Base-by-base conservation (phyloP, 2,113 vertebrate genomes). In the Ceyx margarethae region DNA sequence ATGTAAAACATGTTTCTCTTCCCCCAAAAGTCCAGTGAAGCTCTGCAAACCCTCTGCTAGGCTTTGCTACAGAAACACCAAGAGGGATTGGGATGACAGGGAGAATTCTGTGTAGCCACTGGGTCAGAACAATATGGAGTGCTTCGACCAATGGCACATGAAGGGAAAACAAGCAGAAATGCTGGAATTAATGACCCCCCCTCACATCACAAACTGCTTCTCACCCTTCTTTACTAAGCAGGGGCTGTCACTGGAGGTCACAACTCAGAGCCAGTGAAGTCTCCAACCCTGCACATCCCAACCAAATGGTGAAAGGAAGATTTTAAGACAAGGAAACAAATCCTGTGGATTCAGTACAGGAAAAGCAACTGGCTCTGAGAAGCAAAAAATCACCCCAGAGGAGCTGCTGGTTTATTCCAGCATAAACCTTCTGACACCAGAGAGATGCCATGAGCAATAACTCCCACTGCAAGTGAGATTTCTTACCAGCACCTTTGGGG, bases 401-500 rank as follows among this genome's bases (percentile, higher is more conserved):
- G 37, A 78, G 64, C 8, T 67, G 89, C 37, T 80, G 85, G n/a
- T 33, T 85, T 14, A 21, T 64, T 80, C 46, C 33, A 82, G n/a
- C 26, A 45, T 35, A 42, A 69, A n/a, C 28, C 42, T 46, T 4
- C 37, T 23, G 45, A 23, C 40, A n/a, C 2, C 16, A 26, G 13
- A 60, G 25, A 48, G 25, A 9, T 22, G 46, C 33, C 13, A 18
- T 1, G 9, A 58, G 7, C 54, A 45, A 0, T 0, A 66, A 46
- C n/a, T 64, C 50, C 50, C 33, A 62, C 81, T 18, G 54, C 75
- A 65, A 57, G 35, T 4, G 85, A 94, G 61, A 73, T 68, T 86
- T 95, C 99, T 99, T 98, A 99, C 99, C 98, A 99, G 98, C 19
- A 99, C 99, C 98, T 99, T 99, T 0, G 99, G 99, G 17, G 99